A percentile compares a stretch with the other conserved stretches of the same genome.
Conservation (phyloP, 2,797 vertebrate genomes). For the Rhynchonycteris naso region DNA sequence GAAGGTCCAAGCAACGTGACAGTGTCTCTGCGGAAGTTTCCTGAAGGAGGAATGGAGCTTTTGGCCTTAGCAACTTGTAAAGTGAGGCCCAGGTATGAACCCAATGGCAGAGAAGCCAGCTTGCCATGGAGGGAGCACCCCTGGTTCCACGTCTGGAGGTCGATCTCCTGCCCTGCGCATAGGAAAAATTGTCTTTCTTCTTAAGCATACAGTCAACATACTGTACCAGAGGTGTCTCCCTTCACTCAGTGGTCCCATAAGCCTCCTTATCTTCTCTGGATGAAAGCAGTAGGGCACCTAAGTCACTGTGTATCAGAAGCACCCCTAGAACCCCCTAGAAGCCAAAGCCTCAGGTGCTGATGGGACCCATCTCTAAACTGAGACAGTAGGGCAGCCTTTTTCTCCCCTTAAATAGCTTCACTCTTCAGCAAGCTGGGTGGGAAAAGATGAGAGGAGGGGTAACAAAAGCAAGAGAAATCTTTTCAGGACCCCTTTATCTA, state of each 20-base stretch:
- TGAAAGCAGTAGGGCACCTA: background rate
- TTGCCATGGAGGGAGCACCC: background rate
- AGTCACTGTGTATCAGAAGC: background rate
- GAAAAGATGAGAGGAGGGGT: background rate
- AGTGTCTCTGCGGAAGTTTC: background rate
- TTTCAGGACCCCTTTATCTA: background rate
- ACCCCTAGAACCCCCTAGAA: background rate
- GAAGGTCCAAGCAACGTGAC: background rate
- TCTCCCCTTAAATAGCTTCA: too few species aligned
- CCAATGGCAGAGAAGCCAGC: background rate
- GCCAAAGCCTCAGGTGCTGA: background rate
- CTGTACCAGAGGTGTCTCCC: background rate
- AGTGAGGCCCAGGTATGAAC: background rate
- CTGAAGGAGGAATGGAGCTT: too few species aligned
- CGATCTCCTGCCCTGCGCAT: background rate
- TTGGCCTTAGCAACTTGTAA: background rate
- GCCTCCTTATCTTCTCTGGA: background rate
- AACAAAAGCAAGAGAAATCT: background rate
- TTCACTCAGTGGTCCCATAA: background rate
- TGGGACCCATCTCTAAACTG: background rate
- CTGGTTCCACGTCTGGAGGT: background rate
- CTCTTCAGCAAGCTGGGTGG: background rate
- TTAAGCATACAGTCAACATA: background rate
- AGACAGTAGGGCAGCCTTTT: background rate
- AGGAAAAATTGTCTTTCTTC: background rate